Conservation (phyloP, 2,888 invertebrate species). For the Cataglyphis albicans region DNA sequence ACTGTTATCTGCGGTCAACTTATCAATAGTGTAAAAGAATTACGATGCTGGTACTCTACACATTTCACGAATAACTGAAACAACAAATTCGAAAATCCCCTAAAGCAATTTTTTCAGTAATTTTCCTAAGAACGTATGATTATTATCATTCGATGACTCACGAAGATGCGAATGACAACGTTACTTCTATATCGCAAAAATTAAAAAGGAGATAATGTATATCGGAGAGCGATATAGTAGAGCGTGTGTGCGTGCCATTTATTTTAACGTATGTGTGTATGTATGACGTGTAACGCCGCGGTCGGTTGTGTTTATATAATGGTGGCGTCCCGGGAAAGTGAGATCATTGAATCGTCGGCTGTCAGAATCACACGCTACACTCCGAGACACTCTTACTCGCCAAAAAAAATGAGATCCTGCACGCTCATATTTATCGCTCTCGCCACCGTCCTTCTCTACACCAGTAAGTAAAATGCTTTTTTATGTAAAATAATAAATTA, state of each 20-base stretch:
- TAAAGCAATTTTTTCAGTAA: neutral
- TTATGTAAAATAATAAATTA: constrained; percentile 13
- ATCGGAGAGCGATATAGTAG: constrained; percentile 50
- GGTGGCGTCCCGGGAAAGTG: constrained; percentile 77
- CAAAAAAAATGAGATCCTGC: constrained; percentile 69
- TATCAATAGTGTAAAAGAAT: constrained; percentile 15
- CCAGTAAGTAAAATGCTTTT: constrained; percentile 68
- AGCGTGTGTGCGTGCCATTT: constrained; percentile 7
- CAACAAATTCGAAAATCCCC: constrained; percentile 9
- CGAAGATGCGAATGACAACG: neutral
- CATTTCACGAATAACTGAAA: neutral
- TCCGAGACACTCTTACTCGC: constrained; percentile 29
- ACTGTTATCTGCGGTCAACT: constrained; percentile 8
- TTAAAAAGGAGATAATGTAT: constrained; percentile 62
- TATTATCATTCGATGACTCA: constrained; percentile 8
- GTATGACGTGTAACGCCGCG: constrained; percentile 58
- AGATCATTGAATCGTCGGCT: constrained; percentile 80
- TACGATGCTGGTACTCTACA: constrained; percentile 33
- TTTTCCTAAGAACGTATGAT: neutral
- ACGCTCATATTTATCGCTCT: constrained; percentile 65
- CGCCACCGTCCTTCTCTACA: constrained; percentile 60
- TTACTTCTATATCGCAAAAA: neutral
- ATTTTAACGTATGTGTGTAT: constrained; percentile 43
- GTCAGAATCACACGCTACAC: constrained; percentile 73
- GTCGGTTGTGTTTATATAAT: constrained; percentile 80